A percentile compares a stretch with the other conserved stretches of the same genome.
Conservation (phyloP, 2,113 vertebrate genomes). For the Thinocorus orbignyianus region DNA sequence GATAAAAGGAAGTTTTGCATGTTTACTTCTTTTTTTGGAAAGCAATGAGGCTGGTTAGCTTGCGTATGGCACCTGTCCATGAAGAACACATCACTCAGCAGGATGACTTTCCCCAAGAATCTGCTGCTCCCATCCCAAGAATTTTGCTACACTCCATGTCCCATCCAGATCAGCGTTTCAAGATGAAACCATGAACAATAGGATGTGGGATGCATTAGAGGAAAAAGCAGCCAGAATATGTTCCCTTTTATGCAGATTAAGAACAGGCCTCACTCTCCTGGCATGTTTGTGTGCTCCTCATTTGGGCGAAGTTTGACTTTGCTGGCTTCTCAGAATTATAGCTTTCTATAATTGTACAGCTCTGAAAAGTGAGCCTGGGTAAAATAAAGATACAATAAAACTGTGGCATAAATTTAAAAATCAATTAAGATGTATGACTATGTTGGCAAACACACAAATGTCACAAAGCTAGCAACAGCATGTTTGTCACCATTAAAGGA, state of each 20-base stretch:
- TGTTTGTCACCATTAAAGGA: not conserved
- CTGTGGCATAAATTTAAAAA: not conserved
- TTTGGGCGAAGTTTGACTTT: slow-evolving; percentile 10
- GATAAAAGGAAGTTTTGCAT: not conserved
- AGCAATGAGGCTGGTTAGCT: not conserved
- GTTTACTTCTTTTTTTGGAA: not conserved
- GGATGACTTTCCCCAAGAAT: not conserved
- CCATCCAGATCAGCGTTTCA: not conserved
- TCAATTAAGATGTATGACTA: not conserved
- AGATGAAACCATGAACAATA: not conserved
- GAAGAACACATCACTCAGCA: not conserved
- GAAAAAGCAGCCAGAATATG: not conserved
- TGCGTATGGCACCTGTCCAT: not conserved
- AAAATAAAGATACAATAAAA: slow-evolving; percentile 17
- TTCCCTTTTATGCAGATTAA: not conserved
- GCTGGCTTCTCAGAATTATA: slow-evolving; percentile 13
- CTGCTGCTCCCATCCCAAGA: not conserved
- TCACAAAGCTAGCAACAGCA: not conserved
- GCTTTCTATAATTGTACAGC: not conserved
- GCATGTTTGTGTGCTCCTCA: not conserved
- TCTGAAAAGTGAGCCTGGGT: slow-evolving; percentile 3
- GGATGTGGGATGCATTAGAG: not conserved
- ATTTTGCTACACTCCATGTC: not conserved
- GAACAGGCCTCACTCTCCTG: not conserved
- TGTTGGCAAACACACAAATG: not conserved